Conservation (phyloP, 2,888 invertebrate genomes). For the Eristalis intricaria region DNA sequence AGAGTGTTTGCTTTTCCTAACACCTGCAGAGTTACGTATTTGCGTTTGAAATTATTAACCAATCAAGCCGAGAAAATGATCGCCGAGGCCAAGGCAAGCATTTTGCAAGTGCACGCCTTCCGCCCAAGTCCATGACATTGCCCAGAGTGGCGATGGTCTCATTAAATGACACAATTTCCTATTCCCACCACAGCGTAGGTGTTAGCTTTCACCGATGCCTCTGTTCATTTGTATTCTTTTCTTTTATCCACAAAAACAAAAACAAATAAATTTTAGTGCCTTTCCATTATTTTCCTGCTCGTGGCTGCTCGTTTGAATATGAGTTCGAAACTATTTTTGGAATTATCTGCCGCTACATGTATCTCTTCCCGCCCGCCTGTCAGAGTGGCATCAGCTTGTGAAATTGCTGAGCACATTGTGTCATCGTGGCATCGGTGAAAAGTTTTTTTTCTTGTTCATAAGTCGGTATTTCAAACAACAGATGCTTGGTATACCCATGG, state of each 20-base stretch:
- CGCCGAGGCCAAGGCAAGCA: slow-evolving; percentile 2
- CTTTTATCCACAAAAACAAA: neutral
- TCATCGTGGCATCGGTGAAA: neutral
- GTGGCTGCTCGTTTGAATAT: slow-evolving; percentile 3
- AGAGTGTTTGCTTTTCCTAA: slow-evolving; percentile 9
- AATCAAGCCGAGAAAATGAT: neutral
- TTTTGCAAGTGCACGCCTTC: neutral
- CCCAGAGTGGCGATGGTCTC: slow-evolving; percentile 16
- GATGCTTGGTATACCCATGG: neutral
- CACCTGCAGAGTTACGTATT: slow-evolving; percentile 26
- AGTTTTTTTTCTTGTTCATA: slow-evolving; percentile 1
- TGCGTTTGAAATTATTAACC: slow-evolving; percentile 50
- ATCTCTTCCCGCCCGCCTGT: slow-evolving; percentile 17
- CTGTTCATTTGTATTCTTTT: too few species aligned
- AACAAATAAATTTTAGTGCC: slow-evolving; percentile 56
- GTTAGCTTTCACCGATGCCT: neutral
- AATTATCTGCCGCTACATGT: slow-evolving; percentile 22
- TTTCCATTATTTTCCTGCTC: slow-evolving; percentile 38
- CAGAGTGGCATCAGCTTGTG: slow-evolving; percentile 18
- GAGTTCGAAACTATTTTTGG: slow-evolving; percentile 62
- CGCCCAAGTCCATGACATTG: slow-evolving; percentile 40
- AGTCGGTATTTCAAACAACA: neutral
- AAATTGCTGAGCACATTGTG: slow-evolving; percentile 13
- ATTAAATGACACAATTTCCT: slow-evolving; percentile 41
- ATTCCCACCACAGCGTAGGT: slow-evolving; percentile 3